These are phyloP conservation scores for Aspidoscelis tigris DNA, from an alignment of 2,113 vertebrate species.

Conservation along the genomic window DNA sequence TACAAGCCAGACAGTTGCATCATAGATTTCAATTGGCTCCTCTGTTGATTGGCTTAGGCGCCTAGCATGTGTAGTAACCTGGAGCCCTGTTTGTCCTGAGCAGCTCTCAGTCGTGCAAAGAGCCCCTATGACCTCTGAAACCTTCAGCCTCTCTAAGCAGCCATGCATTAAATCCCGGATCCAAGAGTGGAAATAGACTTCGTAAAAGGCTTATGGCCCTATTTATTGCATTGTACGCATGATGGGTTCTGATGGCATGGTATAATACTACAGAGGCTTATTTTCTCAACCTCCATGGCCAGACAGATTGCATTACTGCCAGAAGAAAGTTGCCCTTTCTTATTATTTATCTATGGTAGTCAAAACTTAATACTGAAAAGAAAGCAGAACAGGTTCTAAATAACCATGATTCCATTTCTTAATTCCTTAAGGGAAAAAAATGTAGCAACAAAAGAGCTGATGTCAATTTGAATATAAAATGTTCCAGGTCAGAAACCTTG, in stretches of 20 bases:
- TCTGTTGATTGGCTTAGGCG: background rate
- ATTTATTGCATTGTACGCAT: conserved; percentile 74
- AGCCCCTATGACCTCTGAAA: conserved; percentile 77
- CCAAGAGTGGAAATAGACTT: conserved; percentile 80
- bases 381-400: conserved; percentile 50
- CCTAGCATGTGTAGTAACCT: accelerated
- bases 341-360: background rate
- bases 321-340: background rate
- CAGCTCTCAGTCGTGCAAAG: conserved; percentile 73
- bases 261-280: conserved; percentile 15
- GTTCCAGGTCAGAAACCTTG: background rate
- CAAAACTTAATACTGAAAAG: conserved; percentile 36
- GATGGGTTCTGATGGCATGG: conserved; percentile 47
- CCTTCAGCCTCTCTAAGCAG: conserved; percentile 75
- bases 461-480: background rate
- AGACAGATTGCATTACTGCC: conserved; percentile 39
- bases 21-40: background rate
- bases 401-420: conserved; percentile 31
- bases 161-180: conserved; percentile 78
- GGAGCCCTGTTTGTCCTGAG: background rate
- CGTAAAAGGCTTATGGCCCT: conserved; percentile 75
- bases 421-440: background rate
- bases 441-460: too few relatives aligned
- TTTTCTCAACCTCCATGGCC: conserved; percentile 23
- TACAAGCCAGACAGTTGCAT: background rate